phyloP scores from a whole-genome alignment of 1,140 invertebrate genomes.

The Drosophila sp. region DNA sequence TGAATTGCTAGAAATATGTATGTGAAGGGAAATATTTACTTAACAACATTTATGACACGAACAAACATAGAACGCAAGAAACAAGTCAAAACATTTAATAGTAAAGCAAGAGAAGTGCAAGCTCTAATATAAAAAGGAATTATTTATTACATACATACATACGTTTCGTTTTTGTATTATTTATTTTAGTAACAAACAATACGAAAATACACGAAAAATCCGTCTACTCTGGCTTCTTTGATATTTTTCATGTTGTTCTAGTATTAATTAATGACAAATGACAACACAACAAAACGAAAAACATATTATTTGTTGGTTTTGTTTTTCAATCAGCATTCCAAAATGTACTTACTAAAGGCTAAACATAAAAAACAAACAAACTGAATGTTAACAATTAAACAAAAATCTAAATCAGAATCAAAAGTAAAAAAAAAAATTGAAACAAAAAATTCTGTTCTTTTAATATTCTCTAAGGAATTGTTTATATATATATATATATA shows the following conservation, averaged over 20 bases:
- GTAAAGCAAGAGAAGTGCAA: constrained; percentile 1
- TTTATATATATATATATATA: constrained; percentile 43
- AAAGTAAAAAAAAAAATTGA: background rate
- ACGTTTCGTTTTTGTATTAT: constrained; percentile 58
- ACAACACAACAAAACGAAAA: background rate
- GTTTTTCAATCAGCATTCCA: constrained; percentile 65
- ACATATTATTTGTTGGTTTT: constrained; percentile 33
- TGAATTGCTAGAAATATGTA: constrained; percentile 40
- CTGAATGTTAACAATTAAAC: constrained; percentile 10
- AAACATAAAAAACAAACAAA: constrained; percentile 28
- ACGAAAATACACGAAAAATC: constrained; percentile 43
- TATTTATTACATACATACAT: constrained; percentile 50
- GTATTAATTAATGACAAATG: constrained; percentile 54
- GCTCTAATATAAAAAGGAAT: constrained; percentile 13
- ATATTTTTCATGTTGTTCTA: constrained; percentile 58
- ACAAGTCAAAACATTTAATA: constrained; percentile 18
- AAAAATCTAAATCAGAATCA: constrained; percentile 12
- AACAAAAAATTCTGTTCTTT: constrained; percentile 27
- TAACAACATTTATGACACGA: constrained; percentile 50
- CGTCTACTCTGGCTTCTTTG: constrained; percentile 59
- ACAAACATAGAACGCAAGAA: constrained; percentile 32
- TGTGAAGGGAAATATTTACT: constrained; percentile 38
- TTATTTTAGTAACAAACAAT: constrained; percentile 41
- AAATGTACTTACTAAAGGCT: constrained; percentile 62
- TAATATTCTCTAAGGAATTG: constrained; percentile 26